Conservation (phyloP, 2,888 invertebrate genomes). For the Drosophila siamana region DNA sequence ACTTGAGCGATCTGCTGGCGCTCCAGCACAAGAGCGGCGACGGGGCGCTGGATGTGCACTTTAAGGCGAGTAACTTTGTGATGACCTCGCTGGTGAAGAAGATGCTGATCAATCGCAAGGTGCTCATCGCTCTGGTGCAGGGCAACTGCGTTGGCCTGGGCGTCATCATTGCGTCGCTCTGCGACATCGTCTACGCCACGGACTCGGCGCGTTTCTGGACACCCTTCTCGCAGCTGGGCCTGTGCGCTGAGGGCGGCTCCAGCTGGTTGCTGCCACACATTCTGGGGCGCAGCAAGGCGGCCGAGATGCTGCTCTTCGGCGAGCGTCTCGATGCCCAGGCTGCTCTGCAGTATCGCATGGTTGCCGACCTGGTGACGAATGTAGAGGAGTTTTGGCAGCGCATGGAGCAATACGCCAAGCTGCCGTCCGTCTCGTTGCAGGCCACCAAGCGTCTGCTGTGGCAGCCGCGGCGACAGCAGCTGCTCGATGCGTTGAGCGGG, state of each 20-base stretch:
- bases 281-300: conserved; percentile 91
- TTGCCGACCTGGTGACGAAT: conserved; percentile 89
- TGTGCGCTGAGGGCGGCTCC: conserved; percentile 95
- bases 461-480: conserved; percentile 86
- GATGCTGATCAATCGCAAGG: conserved; percentile 94
- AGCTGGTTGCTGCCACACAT: conserved; percentile 93
- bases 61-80: conserved; percentile 73
- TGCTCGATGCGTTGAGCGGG: conserved; percentile 88
- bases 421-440: conserved; percentile 87
- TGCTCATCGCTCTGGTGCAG: conserved; percentile 94
- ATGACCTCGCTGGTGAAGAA: conserved; percentile 89
- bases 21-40: conserved; percentile 31
- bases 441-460: conserved; percentile 90
- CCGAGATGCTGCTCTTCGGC: conserved; percentile 89
- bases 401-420: conserved; percentile 86
- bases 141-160: conserved; percentile 96
- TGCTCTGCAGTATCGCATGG: conserved; percentile 91
- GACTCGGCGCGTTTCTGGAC: conserved; percentile 94
- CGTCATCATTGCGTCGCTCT: conserved; percentile 91
- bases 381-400: conserved; percentile 88
- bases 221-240: conserved; percentile 94
- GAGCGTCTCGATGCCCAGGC: conserved; percentile 92
- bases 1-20: conserved; percentile 51
- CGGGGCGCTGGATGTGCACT: conserved; percentile 72
- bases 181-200: conserved; percentile 94